Evolutionary conservation across 2,888 invertebrate species (phyloP), one percentile per base, ranked within the genome.

Genomic region (Plebejus melissa): DNA sequence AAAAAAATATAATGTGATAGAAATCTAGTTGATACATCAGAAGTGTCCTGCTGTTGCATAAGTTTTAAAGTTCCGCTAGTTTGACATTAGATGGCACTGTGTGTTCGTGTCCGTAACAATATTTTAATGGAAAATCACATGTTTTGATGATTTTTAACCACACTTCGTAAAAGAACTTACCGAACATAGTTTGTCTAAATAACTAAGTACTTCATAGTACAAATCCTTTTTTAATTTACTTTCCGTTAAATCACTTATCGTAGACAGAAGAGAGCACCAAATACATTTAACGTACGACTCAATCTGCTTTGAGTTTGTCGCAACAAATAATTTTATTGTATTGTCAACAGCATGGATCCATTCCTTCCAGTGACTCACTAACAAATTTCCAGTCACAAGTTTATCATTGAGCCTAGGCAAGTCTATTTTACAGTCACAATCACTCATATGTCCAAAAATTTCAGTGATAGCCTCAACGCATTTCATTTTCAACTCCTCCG

Each of bases 221-320:
- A 90, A 77, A 79, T 89, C 87, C 78, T 82, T 84, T 76, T 87
- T 84, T 2, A 88, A 80, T 76, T 83, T 84, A 78, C 86, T 85
- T 28, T 87, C 86, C 5, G 87, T 83, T 72, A 91, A 77, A 76
- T 88, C 87, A 69, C 85, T 83, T 76, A 90, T 82, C 1, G 83
- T 84, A 58, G 81, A 76, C 2, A 90, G 74, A 80, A 87, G 87
- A 5, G 90, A 89, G 65, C 82, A 88, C 91, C 91, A 93, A 58
- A 88, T 80, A 81, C 94, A 93, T 75, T 80, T 81, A 16, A 88
- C 79, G 74, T 87, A 84, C 60, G 83, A 79, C 38, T 79, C 80
- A 1, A 81, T 79, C 50, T 83, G 79, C 4, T 81, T 81, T 46
- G 77, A 75, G 60, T 82, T 79, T 76, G 80, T 79, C 13, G 81